Evolutionary conservation across 2,797 vertebrate genomes (phyloP).

Genomic region (Coranthus polyacanthus): DNA sequence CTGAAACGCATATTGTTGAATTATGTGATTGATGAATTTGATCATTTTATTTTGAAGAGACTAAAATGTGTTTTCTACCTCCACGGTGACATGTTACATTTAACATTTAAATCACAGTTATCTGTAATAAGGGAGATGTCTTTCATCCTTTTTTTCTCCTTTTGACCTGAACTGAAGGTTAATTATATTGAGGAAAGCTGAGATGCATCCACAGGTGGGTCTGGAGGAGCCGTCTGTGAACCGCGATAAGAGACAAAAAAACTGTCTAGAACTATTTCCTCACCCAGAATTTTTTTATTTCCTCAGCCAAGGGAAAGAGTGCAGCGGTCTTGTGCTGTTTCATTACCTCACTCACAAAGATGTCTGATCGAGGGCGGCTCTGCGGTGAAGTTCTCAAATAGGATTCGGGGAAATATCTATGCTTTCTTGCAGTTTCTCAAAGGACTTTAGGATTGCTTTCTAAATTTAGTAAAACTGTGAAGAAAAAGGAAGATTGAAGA

Average conservation of each 20-base stretch:
- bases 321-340: slow-evolving; percentile 17
- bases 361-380: neutral
- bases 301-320: slow-evolving; percentile 13
- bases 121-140: slow-evolving; percentile 10
- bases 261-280: slow-evolving; percentile 28
- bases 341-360: slow-evolving; percentile 25
- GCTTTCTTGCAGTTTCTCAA: slow-evolving; percentile 1
- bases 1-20: slow-evolving; percentile 1
- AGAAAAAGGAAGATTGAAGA: neutral
- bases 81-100: slow-evolving; percentile 21
- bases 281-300: slow-evolving; percentile 22
- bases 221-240: slow-evolving; percentile 50
- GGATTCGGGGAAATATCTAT: slow-evolving; percentile 3
- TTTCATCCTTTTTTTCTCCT: slow-evolving; percentile 35
- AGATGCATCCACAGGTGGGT: slow-evolving; percentile 43
- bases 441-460: neutral
- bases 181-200: slow-evolving; percentile 40
- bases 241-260: slow-evolving; percentile 44
- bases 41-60: slow-evolving; percentile 18
- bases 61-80: slow-evolving; percentile 33
- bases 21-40: slow-evolving; percentile 1
- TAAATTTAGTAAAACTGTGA: neutral
- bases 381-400: slow-evolving; percentile 25
- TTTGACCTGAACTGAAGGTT: slow-evolving; percentile 24
- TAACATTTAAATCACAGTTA: slow-evolving; percentile 29